Conservation (phyloP, 2,888 invertebrate genomes). For the Podotricha telesiphe region DNA sequence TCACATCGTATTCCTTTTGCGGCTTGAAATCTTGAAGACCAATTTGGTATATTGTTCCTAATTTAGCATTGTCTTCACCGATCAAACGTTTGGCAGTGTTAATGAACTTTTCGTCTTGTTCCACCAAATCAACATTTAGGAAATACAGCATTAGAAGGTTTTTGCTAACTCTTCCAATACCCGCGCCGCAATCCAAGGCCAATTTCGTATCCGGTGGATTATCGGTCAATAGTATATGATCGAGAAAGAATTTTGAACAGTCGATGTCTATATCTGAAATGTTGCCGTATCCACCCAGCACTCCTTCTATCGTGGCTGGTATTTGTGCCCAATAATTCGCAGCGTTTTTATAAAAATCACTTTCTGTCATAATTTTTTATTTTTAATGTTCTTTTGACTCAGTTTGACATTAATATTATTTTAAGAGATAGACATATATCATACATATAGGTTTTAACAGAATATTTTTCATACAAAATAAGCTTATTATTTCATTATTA, state of each 20-base stretch:
- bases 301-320: slow-evolving; percentile 95
- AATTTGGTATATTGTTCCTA: slow-evolving; percentile 87
- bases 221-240: slow-evolving; percentile 69
- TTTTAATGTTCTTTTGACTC: background rate
- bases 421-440: background rate
- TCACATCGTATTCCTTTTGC: slow-evolving; percentile 91
- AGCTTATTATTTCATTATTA: background rate
- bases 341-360: slow-evolving; percentile 86
- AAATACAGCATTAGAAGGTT: slow-evolving; percentile 91
- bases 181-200: slow-evolving; percentile 98
- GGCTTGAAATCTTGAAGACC: slow-evolving; percentile 95
- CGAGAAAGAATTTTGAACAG: slow-evolving; percentile 92
- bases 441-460: background rate
- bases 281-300: slow-evolving; percentile 95
- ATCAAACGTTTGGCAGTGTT: slow-evolving; percentile 85
- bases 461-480: background rate
- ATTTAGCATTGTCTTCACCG: slow-evolving; percentile 72
- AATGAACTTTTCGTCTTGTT: slow-evolving; percentile 93
- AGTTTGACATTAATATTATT: slow-evolving; percentile 12
- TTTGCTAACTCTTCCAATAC: slow-evolving; percentile 97
- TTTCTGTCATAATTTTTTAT: slow-evolving; percentile 32
- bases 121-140: slow-evolving; percentile 93
- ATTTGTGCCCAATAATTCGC: slow-evolving; percentile 94
- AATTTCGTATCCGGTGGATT: slow-evolving; percentile 81
- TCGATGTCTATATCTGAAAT: slow-evolving; percentile 94